phyloP scores from a whole-genome alignment of 2,797 vertebrate genomes.

The Hoplostethus mediterraneus region DNA sequence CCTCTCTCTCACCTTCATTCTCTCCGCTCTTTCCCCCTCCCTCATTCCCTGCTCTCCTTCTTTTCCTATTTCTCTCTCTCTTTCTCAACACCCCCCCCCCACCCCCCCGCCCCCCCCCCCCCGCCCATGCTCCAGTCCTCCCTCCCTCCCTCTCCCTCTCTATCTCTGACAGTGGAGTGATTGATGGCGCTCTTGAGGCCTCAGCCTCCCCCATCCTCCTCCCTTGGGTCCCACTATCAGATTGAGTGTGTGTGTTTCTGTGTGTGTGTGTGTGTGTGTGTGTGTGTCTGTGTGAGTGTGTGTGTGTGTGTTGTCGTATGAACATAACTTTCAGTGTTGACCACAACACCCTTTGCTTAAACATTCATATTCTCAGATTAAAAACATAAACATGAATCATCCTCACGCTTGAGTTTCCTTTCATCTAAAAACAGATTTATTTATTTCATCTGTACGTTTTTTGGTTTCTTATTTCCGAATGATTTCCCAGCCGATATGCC shows the following conservation, averaged over 20 bases:
- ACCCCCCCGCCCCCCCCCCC: slow-evolving; percentile 46
- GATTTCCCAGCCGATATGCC: not conserved
- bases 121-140: slow-evolving; percentile 10
- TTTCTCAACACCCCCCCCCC: slow-evolving; percentile 47
- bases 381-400: not conserved
- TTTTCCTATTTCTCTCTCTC: slow-evolving; percentile 34
- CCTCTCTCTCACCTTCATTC: slow-evolving; percentile 51
- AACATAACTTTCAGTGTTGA: slow-evolving; percentile 43
- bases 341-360: slow-evolving; percentile 10
- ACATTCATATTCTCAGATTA: not conserved
- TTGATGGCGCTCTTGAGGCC: slow-evolving; percentile 86
- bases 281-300: slow-evolving; percentile 20
- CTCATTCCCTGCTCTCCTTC: slow-evolving; percentile 31
- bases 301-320: slow-evolving; percentile 35
- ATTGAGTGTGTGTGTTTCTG: slow-evolving; percentile 30
- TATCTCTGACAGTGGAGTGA: slow-evolving; percentile 79
- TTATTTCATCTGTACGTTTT: not conserved
- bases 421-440: not conserved
- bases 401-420: not conserved
- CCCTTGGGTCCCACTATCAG: slow-evolving; percentile 75
- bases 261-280: slow-evolving; percentile 19
- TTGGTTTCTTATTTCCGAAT: not conserved
- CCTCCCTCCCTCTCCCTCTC: slow-evolving; percentile 43
- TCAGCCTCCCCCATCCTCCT: slow-evolving; percentile 72
- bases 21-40: slow-evolving; percentile 40